These are phyloP conservation scores for Chloropsis cyanopogon DNA, from an alignment of 2,113 vertebrate species.

Conservation along the genomic window DNA sequence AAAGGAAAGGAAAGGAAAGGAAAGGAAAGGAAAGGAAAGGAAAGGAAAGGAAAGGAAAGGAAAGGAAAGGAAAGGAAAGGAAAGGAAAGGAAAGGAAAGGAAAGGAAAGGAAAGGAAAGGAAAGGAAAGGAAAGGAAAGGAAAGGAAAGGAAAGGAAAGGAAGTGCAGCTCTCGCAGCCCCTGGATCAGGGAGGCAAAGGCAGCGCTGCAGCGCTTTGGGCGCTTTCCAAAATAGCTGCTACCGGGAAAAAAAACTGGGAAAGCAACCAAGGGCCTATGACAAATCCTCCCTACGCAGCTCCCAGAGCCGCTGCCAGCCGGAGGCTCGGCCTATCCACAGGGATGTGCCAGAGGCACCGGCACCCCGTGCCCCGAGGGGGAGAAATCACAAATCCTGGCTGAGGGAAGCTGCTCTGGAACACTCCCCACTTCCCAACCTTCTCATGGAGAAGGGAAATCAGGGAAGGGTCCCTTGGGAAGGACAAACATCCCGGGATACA, in stretches of 20 bases:
- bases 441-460: not conserved
- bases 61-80: no score
- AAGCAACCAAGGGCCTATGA: not conserved
- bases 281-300: conserved; percentile 1
- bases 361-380: fast-evolving
- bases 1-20: not conserved
- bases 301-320: not conserved
- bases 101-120: not conserved
- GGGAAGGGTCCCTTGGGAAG: not conserved
- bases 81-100: no score
- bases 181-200: not conserved
- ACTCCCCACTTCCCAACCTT: fast-evolving
- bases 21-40: no score
- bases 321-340: not conserved
- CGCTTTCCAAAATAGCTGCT: conserved; percentile 47
- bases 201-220: conserved; percentile 34
- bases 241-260: not conserved
- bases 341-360: not conserved
- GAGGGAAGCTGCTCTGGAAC: not conserved
- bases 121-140: not conserved
- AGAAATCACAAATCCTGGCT: fast-evolving
- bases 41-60: no score
- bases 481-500: fast-evolving
- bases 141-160: not conserved
- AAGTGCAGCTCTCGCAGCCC: not conserved